Evolutionary conservation across 2,888 invertebrate genomes (phyloP).

Genomic region (Ophraella communa): DNA sequence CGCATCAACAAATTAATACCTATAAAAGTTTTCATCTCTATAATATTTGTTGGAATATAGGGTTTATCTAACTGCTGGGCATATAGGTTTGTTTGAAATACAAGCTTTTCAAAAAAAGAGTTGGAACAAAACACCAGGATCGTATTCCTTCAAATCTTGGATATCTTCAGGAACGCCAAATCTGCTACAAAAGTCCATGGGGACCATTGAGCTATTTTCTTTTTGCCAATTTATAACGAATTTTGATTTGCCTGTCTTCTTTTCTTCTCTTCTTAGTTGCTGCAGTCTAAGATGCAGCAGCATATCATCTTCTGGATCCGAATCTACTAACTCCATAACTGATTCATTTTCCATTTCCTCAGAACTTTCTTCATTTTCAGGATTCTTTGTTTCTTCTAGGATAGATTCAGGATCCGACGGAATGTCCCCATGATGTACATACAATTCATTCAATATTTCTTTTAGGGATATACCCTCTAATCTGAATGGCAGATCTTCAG

Average conservation of each 20-base stretch:
- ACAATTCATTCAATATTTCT: background rate
- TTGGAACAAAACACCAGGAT: background rate
- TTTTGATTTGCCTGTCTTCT: too few species aligned
- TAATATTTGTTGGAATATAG: background rate
- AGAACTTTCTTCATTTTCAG: background rate
- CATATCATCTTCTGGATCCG: constrained; percentile 1
- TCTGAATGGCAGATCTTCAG: background rate
- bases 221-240: background rate
- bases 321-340: background rate
- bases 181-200: background rate
- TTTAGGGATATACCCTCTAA: background rate
- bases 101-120: background rate
- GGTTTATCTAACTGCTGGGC: constrained; percentile 1
- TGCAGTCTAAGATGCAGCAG: background rate
- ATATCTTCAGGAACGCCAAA: background rate
- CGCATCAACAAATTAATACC: constrained; percentile 32
- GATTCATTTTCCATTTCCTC: background rate
- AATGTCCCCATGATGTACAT: background rate
- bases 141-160: background rate
- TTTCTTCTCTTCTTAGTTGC: background rate
- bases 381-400: background rate
- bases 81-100: constrained; percentile 10
- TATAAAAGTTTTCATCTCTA: constrained; percentile 17
- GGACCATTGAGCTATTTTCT: too few species aligned
- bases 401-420: background rate